phyloP scores from a whole-genome alignment of 2,888 invertebrate species.

The Thecocarcelia acutangulata region DNA sequence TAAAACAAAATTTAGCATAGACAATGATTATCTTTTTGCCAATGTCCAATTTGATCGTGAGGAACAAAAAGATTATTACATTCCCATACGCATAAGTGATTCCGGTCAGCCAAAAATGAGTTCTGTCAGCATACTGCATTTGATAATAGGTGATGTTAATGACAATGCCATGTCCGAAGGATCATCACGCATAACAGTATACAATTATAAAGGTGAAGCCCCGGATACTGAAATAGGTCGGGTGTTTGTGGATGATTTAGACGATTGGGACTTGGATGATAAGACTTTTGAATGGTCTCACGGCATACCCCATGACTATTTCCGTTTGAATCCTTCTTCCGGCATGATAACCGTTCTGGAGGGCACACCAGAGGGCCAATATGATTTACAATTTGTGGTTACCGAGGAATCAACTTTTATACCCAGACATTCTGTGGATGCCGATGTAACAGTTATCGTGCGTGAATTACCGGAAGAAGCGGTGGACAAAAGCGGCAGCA shows the following conservation, averaged over 20 bases:
- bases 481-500: slow-evolving; percentile 94
- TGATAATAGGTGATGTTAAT: slow-evolving; percentile 96
- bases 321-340: slow-evolving; percentile 87
- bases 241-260: slow-evolving; percentile 93
- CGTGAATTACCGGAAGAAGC: slow-evolving; percentile 95
- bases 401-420: slow-evolving; percentile 86
- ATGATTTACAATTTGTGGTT: slow-evolving; percentile 88
- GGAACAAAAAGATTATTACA: slow-evolving; percentile 90
- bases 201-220: slow-evolving; percentile 94
- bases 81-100: slow-evolving; percentile 95
- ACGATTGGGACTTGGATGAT: slow-evolving; percentile 98
- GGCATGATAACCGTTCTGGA: slow-evolving; percentile 94
- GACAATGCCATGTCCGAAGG: slow-evolving; percentile 95
- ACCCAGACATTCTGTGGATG: slow-evolving; percentile 87
- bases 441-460: slow-evolving; percentile 92
- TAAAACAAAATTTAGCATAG: slow-evolving; percentile 87
- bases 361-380: slow-evolving; percentile 89
- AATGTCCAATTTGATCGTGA: slow-evolving; percentile 92
- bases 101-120: slow-evolving; percentile 88
- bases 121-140: slow-evolving; percentile 91
- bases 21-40: slow-evolving; percentile 87
- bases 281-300: slow-evolving; percentile 90
- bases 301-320: slow-evolving; percentile 83
- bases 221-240: slow-evolving; percentile 93
- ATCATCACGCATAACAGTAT: slow-evolving; percentile 94